Base-by-base conservation (phyloP, 2,888 invertebrate species). In the Arctia plantaginis region DNA sequence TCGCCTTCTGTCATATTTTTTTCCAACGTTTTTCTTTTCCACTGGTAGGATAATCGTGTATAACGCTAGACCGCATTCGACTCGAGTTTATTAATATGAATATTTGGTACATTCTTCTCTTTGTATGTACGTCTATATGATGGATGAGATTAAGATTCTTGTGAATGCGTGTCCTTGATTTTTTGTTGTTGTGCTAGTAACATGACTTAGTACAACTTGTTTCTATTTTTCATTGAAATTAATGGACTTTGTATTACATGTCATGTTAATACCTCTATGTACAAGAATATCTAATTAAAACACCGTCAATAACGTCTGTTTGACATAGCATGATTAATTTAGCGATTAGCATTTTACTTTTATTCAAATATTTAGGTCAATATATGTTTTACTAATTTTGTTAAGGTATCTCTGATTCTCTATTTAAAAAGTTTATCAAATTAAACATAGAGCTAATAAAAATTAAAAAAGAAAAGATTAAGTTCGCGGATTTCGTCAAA, bases 11-110 rank as follows among this genome's bases (percentile, higher is more conserved):
- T 91, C 90, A 89, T 91, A 90, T 90, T 86, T 88, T 89, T 74
- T 90, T 87, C 83, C 81, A 78, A 79, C 75, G 76, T 87, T 75
- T 75, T 75, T 86, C 85, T 88, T 90, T 90, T 88, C 89, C 85
- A 84, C 85, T 87, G 79, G 82, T 88, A 89, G 90, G 90, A 93
- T 94, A 94, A 94, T 94, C 93, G 92, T 90, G 89, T 93, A 93
- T 94, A 93, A 93, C 93, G 93, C 93, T 93, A 94, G 91, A 91
- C 89, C 88, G 91, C 88, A 86, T 91, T 90, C 87, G 88, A 87
- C 80, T 87, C 84, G 84, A 88, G 90, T 91, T 90, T 93, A 92
- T 91, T 91, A 90, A 91, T 90, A 91, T 90, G 87, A 91, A 91
- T 90, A 90, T 90, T 90, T 82, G 87, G 86, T 85, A 85, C 85